Percentiles rank a stretch among this genome's conserved stretches.
phyloP scores from a whole-genome alignment of 1,140 invertebrate genomes.

The Macrosteles quadrilineatus region DNA sequence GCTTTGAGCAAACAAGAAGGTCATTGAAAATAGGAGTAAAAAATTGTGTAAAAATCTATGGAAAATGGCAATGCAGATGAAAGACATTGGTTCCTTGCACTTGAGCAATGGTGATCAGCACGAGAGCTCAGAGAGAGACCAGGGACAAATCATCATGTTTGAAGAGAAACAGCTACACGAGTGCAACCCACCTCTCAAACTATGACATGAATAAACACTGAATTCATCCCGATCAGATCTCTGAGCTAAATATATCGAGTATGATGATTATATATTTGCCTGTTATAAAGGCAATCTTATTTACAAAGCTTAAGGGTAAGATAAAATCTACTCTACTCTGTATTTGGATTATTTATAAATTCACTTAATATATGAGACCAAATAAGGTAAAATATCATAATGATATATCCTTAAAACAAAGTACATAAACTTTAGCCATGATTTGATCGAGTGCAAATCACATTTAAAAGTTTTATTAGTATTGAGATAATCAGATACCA shows the following conservation, averaged over 20 bases:
- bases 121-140: not conserved
- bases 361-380: constrained; percentile 23
- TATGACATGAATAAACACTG: no score
- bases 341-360: constrained; percentile 16
- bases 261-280: no score
- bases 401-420: not conserved
- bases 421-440: not conserved
- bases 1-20: constrained; percentile 12
- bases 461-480: no score
- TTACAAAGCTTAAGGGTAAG: no score
- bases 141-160: not conserved
- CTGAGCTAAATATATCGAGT: no score
- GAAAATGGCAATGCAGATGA: constrained; percentile 27
- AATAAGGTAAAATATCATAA: constrained; percentile 20
- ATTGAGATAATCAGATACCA: no score
- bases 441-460: no score
- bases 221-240: not conserved
- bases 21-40: not conserved
- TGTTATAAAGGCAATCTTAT: no score
- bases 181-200: no score
- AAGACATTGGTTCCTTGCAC: constrained; percentile 18
- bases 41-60: not conserved
- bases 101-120: constrained; percentile 14
- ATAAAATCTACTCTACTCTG: not conserved
- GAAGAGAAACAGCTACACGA: not conserved